Conservation (phyloP, 2,113 vertebrate genomes). For the Nipponia nippon region DNA sequence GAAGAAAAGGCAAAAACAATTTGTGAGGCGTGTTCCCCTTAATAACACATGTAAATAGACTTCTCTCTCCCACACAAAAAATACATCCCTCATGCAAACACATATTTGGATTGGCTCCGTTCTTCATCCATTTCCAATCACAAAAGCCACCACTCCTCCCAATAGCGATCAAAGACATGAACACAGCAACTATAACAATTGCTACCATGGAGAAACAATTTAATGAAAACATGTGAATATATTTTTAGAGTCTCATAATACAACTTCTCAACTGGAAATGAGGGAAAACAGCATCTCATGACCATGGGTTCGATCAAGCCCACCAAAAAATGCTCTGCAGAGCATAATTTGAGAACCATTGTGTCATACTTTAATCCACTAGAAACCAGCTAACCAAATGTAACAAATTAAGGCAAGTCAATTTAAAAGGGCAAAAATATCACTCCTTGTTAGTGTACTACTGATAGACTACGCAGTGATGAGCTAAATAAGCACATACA, state of each 20-base stretch:
- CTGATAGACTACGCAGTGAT: neutral
- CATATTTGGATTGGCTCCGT: neutral
- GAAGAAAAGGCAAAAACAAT: neutral
- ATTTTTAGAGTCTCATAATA: constrained; percentile 52
- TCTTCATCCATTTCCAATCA: constrained; percentile 36
- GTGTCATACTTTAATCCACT: neutral
- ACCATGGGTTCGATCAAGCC: neutral
- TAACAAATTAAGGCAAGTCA: constrained; percentile 37
- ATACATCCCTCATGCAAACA: neutral
- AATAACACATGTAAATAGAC: neutral
- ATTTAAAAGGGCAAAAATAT: constrained; percentile 39
- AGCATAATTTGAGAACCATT: neutral
- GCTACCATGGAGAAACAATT: constrained; percentile 33
- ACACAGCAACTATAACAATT: constrained; percentile 23
- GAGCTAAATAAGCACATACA: constrained; percentile 38
- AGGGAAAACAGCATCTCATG: constrained; percentile 15
- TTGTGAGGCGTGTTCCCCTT: neutral
- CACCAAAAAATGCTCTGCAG: constrained; percentile 29
- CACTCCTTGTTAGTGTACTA: constrained; percentile 18
- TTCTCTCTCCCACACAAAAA: neutral
- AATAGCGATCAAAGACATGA: neutral
- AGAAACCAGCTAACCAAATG: constrained; percentile 44
- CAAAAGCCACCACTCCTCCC: constrained; percentile 34
- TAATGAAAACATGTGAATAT: constrained; percentile 34
- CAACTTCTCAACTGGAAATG: constrained; percentile 28